Evolutionary conservation across 2,888 invertebrate genomes (phyloP).

Genomic region (Prenolepis imparis): DNA sequence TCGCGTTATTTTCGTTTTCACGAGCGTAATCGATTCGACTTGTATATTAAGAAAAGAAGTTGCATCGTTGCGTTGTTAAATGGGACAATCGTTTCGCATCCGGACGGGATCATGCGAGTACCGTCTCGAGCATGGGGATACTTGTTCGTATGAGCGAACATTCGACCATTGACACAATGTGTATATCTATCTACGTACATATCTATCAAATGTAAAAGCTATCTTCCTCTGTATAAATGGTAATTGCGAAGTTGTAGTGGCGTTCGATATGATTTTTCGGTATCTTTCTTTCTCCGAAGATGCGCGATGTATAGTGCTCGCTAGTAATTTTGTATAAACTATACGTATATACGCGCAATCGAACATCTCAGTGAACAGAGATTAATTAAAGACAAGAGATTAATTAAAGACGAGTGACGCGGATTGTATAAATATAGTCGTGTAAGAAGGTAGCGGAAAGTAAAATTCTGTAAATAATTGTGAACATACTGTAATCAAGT

Average conservation of each 20-base stretch:
- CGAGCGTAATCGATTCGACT: slow-evolving; percentile 27
- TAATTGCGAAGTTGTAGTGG: slow-evolving; percentile 37
- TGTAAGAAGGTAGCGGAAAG: slow-evolving; percentile 45
- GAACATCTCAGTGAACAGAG: slow-evolving; percentile 4
- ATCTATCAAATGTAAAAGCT: slow-evolving; percentile 32
- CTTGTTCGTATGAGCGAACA: not conserved
- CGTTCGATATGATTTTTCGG: slow-evolving; percentile 48
- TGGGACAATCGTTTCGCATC: slow-evolving; percentile 31
- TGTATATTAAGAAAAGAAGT: slow-evolving; percentile 24
- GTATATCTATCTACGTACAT: not conserved
- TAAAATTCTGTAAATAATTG: slow-evolving; percentile 73
- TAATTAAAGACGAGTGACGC: slow-evolving; percentile 36
- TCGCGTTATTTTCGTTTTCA: slow-evolving; percentile 23
- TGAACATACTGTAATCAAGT: slow-evolving; percentile 72
- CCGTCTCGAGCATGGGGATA: not conserved
- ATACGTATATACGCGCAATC: slow-evolving; percentile 43
- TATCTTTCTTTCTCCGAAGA: slow-evolving; percentile 31
- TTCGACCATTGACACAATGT: slow-evolving; percentile 26
- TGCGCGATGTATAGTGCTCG: slow-evolving; percentile 63
- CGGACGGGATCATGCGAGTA: slow-evolving; percentile 10
- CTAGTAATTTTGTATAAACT: slow-evolving; percentile 64
- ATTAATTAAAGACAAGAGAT: slow-evolving; percentile 23
- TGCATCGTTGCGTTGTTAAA: slow-evolving; percentile 32
- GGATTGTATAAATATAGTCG: slow-evolving; percentile 66
- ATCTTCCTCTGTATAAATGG: slow-evolving; percentile 51